Base-by-base conservation (phyloP, 2,888 invertebrate genomes). In the Dysmachus trigonus region DNA sequence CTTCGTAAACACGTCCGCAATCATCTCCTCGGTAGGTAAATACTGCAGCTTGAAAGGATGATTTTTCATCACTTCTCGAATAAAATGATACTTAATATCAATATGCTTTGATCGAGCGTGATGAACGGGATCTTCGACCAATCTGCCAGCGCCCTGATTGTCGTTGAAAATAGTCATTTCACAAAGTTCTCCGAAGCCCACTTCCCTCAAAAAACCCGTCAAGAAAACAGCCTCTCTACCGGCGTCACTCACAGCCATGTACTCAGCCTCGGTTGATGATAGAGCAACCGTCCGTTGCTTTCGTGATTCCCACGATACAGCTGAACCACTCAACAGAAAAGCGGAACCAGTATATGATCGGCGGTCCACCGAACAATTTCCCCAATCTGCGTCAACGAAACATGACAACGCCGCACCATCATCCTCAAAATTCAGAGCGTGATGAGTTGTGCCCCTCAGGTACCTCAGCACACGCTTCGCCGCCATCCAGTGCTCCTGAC, bases 391-490 rank as follows among this genome's bases (percentile, higher is more conserved):
- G 87, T 91, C 90, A 4, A 87, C 88, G 73, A 86, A 90, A 8
- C 89, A 89, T 13, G 15, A 8, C 7, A 90, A 15, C 1, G 86
- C 71, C 1, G 86, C 84, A 2, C 22, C 18, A 2, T 47, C 33
- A 15, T 35, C 51, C 3, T 73, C 77, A 85, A 88, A 90, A 6
- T 47, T 22, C 6, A 91, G 82, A 33, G 89, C 89, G 6, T 88
- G 33, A 71, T 89, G 76, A 2, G 79, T 81, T 1, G 89, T 90
- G 22, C 88, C 88, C 82, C 88, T 88, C 15, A 90, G 73, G 77
- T 91, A 91, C 2, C 89, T 87, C 3, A 91, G 84, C 0, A 90
- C 88, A 2, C 89, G 86, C 81, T 90, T 90, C 0, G 90, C 90
- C 1, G 89, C 89, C 15, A 83, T 87, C 89, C 90, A 90, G 85